Base-by-base conservation (phyloP, 2,888 invertebrate genomes). In the Dendrolimus houi region DNA sequence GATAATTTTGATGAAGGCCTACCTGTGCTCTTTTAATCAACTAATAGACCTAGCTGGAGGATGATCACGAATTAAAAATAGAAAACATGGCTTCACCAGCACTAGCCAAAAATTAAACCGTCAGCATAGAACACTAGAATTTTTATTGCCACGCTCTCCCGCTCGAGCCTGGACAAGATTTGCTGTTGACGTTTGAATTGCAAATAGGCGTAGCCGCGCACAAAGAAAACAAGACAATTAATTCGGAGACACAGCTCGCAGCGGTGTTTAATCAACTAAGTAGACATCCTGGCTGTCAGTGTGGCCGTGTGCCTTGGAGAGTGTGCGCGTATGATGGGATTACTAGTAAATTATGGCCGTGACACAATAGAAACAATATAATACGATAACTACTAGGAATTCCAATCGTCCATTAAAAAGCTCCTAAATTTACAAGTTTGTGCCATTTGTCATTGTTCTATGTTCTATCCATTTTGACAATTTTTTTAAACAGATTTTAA, bases 181-280 rank as follows among this genome's bases (percentile, higher is more conserved):
- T 53, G 55, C 56, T 53, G 47, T 47, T 47, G 56, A n/a, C 55
- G 10, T 68, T 83, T 81, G 87, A 85, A 85, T 87, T 86, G 85
- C 87, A 85, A 85, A 87, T 85, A 74, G 66, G 67, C 60, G 59
- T 62, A 60, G 58, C 56, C 56, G 57, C 67, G 63, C 61, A 70
- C 79, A 83, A 85, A 85, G 85, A 83, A 85, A 85, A 86, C 85
- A 86, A 79, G 79, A 75, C 80, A 84, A 86, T 86, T 85, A 87
- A 85, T 85, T 83, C 78, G 71, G 76, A 68, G 75, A 77, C 75
- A 74, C 66, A 59, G 61, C 61, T 62, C 65, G 58, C 58, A 58
- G 56, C 42, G 54, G 29, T 82, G 79, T 83, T 82, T 81, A 80
- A 83, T 84, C 79, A 82, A 78, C 72, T 79, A 79, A 83, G 82